These are phyloP conservation scores for Oreochromis spilurus DNA, from an alignment of 2,113 vertebrate genomes.

Conservation along the genomic window DNA sequence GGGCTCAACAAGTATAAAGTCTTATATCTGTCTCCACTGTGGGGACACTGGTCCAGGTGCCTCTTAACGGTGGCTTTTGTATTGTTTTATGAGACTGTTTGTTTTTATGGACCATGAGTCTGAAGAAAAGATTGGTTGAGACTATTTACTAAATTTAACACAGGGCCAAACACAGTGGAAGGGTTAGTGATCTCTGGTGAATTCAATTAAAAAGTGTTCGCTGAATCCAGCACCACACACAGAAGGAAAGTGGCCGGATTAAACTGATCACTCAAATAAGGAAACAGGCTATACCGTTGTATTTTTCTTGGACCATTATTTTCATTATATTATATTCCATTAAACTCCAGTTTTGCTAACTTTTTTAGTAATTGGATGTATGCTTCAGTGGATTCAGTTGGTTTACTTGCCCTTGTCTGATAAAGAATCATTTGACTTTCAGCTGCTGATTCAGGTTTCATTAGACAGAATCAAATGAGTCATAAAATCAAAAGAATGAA, in stretches of 20 bases:
- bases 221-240: background rate
- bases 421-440: background rate
- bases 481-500: background rate
- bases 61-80: background rate
- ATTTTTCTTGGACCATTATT: background rate
- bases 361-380: background rate
- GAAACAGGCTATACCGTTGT: background rate
- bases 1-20: background rate
- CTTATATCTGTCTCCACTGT: background rate
- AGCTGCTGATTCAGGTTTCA: background rate
- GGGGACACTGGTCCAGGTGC: background rate
- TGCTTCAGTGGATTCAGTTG: background rate
- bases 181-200: background rate
- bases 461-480: background rate
- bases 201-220: too few relatives aligned
- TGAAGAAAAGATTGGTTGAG: background rate
- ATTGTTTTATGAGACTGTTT: background rate
- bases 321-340: background rate
- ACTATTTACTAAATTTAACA: background rate
- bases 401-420: background rate
- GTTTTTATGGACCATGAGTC: rapidly evolving
- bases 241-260: background rate
- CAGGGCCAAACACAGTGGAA: background rate
- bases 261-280: background rate
- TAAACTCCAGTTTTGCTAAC: background rate